A percentile compares a stretch with the other conserved stretches of the same genome.
Evolutionary conservation across 2,797 vertebrate genomes (phyloP).

Genomic region (Morelia viridis): DNA sequence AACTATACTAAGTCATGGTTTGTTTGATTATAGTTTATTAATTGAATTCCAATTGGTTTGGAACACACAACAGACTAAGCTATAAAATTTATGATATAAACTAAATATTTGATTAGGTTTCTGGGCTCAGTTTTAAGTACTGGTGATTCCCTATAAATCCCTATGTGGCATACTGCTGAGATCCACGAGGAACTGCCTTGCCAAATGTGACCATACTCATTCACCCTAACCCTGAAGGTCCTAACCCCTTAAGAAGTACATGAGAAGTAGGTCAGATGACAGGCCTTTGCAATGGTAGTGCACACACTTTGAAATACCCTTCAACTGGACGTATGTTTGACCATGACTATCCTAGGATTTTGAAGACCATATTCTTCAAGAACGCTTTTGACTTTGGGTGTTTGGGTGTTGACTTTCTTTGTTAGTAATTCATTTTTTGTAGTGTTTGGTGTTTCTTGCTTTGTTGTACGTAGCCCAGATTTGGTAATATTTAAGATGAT

Average conservation of each 20-base stretch:
- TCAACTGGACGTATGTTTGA: not conserved
- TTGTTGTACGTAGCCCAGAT: not conserved
- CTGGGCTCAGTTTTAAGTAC: not conserved
- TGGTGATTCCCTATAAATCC: not conserved
- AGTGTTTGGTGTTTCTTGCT: not conserved
- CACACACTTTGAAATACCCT: not conserved
- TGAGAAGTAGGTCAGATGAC: not conserved
- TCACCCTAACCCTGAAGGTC: not conserved
- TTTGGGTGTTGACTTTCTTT: not conserved
- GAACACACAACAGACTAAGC: not conserved
- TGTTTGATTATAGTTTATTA: not conserved
- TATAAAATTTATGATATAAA: not conserved
- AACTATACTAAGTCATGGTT: not conserved
- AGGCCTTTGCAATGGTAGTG: not conserved
- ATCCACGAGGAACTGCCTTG: not conserved
- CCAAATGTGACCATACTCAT: not conserved
- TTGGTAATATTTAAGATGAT: not conserved
- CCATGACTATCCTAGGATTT: not conserved
- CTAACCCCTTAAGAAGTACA: not conserved
- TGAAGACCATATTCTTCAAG: not conserved
- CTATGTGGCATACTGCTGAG: not conserved
- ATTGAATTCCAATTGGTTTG: not conserved
- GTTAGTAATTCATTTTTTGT: too few relatives aligned
- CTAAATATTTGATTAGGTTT: not conserved
- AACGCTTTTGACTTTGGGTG: not conserved